Evolutionary conservation across 1,140 invertebrate species (phyloP).

Genomic region (Leptinotarsa defecta): DNA sequence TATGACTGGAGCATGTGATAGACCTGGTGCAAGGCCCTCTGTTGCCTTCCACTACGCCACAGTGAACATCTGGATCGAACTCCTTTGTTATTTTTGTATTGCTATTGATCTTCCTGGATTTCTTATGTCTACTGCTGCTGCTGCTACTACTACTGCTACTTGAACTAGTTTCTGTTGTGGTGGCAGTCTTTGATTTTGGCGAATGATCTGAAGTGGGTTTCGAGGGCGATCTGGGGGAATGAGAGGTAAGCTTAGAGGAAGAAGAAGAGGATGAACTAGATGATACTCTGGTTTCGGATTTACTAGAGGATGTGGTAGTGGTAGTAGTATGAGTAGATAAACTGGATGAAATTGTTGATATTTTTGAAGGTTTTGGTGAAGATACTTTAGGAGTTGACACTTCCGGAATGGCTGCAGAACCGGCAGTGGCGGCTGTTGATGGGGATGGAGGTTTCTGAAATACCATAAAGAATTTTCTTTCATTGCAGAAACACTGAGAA

Average conservation of each 20-base stretch:
- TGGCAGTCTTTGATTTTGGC: slow-evolving; percentile 20
- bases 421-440: slow-evolving; percentile 9
- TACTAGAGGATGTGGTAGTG: slow-evolving; percentile 28
- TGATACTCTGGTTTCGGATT: slow-evolving; percentile 34
- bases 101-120: slow-evolving; percentile 33
- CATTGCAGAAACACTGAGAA: background rate
- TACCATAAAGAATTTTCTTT: background rate
- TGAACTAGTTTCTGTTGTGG: slow-evolving; percentile 20
- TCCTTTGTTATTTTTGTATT: slow-evolving; percentile 38
- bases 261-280: slow-evolving; percentile 30
- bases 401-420: slow-evolving; percentile 28
- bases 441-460: slow-evolving; percentile 39
- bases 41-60: slow-evolving; percentile 46
- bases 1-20: slow-evolving; percentile 51
- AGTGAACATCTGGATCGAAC: slow-evolving; percentile 48
- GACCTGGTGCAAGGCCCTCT: slow-evolving; percentile 47
- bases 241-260: slow-evolving; percentile 25
- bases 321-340: slow-evolving; percentile 19
- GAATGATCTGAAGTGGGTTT: slow-evolving; percentile 26
- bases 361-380: slow-evolving; percentile 33
- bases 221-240: slow-evolving; percentile 23
- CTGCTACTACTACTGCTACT: slow-evolving; percentile 28
- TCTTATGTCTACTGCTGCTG: slow-evolving; percentile 33
- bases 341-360: slow-evolving; percentile 12
- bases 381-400: slow-evolving; percentile 32